phyloP scores from a whole-genome alignment of 1,140 invertebrate species.

The Orussus abietinus region DNA sequence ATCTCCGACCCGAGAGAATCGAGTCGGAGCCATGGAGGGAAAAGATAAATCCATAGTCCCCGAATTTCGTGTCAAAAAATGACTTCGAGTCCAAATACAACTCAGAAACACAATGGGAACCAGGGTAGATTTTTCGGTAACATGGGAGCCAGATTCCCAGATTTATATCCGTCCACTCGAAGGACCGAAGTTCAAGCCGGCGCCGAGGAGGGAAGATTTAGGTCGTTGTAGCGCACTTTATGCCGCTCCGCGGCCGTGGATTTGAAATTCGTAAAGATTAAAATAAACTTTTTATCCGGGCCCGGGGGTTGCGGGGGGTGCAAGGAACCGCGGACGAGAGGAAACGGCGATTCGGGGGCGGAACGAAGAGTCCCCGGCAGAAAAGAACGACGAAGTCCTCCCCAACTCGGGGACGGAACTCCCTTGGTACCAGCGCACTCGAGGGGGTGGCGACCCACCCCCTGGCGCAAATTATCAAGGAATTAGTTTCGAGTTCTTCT shows the following conservation, averaged over 20 bases:
- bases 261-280: constrained; percentile 46
- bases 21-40: too few relatives aligned
- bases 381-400: neutral
- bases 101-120: too few relatives aligned
- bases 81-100: too few relatives aligned
- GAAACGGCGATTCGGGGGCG: constrained; percentile 16
- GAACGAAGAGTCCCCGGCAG: neutral
- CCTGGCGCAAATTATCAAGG: constrained; percentile 35
- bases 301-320: constrained; percentile 7
- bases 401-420: too few relatives aligned
- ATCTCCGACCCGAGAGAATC: too few relatives aligned
- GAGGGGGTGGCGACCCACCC: constrained; percentile 5
- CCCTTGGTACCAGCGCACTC: too few relatives aligned
- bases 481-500: constrained; percentile 34
- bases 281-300: constrained; percentile 47
- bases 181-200: too few relatives aligned
- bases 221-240: constrained; percentile 8
- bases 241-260: constrained; percentile 22
- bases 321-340: constrained; percentile 15
- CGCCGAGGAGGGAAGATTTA: constrained; percentile 9
- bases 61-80: too few relatives aligned
- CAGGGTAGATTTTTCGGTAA: too few relatives aligned
- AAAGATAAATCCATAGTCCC: too few relatives aligned
- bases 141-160: too few relatives aligned
- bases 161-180: too few relatives aligned